Percentiles rank a stretch among this genome's conserved stretches.
These are phyloP conservation scores for Enhydra lutris DNA, from an alignment of 2,113 vertebrate species.

Conservation along the genomic window DNA sequence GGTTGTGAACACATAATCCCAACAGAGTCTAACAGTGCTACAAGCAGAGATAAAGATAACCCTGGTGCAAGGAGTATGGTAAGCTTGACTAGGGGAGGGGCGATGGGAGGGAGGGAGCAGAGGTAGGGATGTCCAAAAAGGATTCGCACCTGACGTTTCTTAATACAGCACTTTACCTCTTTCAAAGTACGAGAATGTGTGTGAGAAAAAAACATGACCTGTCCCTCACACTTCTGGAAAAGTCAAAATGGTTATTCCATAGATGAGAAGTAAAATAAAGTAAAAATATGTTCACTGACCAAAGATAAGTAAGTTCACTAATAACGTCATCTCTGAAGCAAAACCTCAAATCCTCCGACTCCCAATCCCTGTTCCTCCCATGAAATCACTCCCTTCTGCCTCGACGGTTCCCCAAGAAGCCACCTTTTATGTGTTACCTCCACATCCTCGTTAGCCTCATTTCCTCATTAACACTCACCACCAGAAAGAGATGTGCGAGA, in stretches of 20 bases:
- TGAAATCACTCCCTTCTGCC: background rate
- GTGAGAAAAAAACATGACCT: background rate
- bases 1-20: background rate
- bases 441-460: background rate
- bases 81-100: background rate
- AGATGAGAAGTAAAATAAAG: background rate
- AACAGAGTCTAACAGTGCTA: background rate
- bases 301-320: background rate
- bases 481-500: constrained; percentile 9
- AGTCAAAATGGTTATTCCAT: background rate
- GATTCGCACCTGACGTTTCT: background rate
- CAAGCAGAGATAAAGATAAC: background rate
- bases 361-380: background rate
- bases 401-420: background rate
- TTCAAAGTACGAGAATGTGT: background rate
- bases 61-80: too few species aligned
- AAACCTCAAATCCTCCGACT: background rate
- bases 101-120: background rate
- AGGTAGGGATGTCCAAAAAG: background rate
- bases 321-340: background rate
- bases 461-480: background rate
- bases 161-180: background rate
- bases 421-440: background rate
- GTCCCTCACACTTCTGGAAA: background rate
- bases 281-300: background rate